Evolutionary conservation across 2,888 invertebrate species (phyloP).

Genomic region (Cryptosula pallasiana): DNA sequence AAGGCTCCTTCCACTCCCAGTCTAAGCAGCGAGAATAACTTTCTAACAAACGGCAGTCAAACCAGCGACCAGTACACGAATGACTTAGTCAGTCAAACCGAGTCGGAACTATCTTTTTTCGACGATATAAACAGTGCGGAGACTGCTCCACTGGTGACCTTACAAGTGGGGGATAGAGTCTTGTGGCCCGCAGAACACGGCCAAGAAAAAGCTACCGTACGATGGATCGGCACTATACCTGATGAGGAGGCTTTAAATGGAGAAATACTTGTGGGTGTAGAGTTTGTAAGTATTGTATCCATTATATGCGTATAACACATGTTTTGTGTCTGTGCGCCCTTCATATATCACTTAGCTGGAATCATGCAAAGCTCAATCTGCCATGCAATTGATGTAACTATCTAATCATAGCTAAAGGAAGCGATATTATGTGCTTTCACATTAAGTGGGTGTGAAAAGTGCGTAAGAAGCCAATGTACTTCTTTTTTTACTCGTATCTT

Average conservation of each 20-base stretch:
- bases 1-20: constrained; percentile 14
- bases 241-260: background rate
- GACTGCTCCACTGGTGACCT: background rate
- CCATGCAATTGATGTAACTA: background rate
- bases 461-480: background rate
- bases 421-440: background rate
- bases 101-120: constrained; percentile 12
- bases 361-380: too few relatives aligned
- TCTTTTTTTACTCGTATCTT: too few relatives aligned
- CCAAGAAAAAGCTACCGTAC: background rate
- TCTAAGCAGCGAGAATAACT: background rate
- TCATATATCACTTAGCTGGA: too few relatives aligned
- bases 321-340: too few relatives aligned
- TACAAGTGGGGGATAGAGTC: constrained; percentile 14
- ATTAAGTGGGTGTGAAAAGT: background rate
- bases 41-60: constrained; percentile 12
- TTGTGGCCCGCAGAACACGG: background rate
- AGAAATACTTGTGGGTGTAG: constrained; percentile 18
- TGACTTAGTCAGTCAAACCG: constrained; percentile 20
- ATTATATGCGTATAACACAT: too few relatives aligned
- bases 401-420: background rate
- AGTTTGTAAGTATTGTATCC: constrained; percentile 24
- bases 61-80: constrained; percentile 7
- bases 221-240: constrained; percentile 20
- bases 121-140: constrained; percentile 12